phyloP scores from a whole-genome alignment of 2,113 vertebrate genomes.

The Osmerus eperlanus region DNA sequence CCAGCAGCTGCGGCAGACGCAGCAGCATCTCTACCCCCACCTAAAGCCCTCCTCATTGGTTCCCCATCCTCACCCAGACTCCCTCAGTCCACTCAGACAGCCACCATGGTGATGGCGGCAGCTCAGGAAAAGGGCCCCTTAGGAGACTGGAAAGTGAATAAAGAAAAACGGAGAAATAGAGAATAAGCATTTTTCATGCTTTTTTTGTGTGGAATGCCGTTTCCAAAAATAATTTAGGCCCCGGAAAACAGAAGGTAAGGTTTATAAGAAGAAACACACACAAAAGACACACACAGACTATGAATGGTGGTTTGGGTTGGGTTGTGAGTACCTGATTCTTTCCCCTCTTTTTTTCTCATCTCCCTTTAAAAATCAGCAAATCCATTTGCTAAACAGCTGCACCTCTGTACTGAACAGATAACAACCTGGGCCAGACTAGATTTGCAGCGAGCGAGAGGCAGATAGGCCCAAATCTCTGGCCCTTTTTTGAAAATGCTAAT shows the following conservation, averaged over 20 bases:
- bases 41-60: conserved; percentile 60
- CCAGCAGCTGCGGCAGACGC: conserved; percentile 66
- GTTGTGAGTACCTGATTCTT: conserved; percentile 99
- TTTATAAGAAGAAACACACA: conserved; percentile 79
- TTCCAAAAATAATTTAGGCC: conserved; percentile 77
- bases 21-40: conserved; percentile 52
- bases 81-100: conserved; percentile 61
- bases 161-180: conserved; percentile 71
- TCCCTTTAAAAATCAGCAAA: conserved; percentile 99
- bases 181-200: conserved; percentile 67
- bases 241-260: conserved; percentile 81
- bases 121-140: conserved; percentile 81
- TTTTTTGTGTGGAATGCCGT: conserved; percentile 78
- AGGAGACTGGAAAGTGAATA: conserved; percentile 94
- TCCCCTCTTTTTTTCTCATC: conserved; percentile 89
- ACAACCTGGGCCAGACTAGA: conserved; percentile 98
- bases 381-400: conserved; percentile 99
- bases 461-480: conserved; percentile 99
- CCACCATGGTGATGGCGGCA: conserved; percentile 61
- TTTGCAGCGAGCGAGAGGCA: conserved; percentile 94
- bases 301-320: conserved; percentile 90
- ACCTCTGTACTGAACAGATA: conserved; percentile 99
- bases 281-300: conserved; percentile 44
- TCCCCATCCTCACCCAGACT: conserved; percentile 50
- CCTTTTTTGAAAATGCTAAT: conserved; percentile 99